Base-by-base conservation (phyloP, 2,113 vertebrate species). In the Callipepla squamata region DNA sequence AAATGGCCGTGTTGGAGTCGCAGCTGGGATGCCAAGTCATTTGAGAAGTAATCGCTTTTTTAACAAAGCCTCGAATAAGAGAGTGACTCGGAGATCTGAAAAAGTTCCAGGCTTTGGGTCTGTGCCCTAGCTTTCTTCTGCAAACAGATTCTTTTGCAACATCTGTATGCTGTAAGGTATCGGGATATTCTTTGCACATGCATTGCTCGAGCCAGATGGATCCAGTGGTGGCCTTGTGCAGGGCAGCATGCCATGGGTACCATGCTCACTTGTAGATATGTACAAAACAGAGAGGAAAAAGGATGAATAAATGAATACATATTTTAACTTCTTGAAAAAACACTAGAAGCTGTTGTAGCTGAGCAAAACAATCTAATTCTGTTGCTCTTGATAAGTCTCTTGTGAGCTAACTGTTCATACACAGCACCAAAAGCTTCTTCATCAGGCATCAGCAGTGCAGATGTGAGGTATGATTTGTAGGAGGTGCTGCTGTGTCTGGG, bases 81-180 rank as follows among this genome's bases (percentile, higher is more conserved):
- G 78, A 75, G 53, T 19, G 2, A 47, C 58, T 82, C 67, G 48
- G 34, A 82, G 72, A 82, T 48, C 63, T 87, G 90, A 74, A 87
- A 53, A 76, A 50, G 67, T 90, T 96, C 82, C 85, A 88, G 55
- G 42, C 76, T 91, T 87, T 90, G 75, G 81, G 82, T 77, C 75
- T 85, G 82, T 95, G 75, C 82, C 87, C 66, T 59, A 50, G 20
- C 30, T 95, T 82, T 74, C n/a, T 58, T 51, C 78, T 89, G 57
- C 87, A 91, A 63, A 73, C 75, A 73, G 77, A 76, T 32, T 84
- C 65, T 92, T 63, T 45, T 85, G 75, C 45, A 89, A 11, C 72
- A 36, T 92, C 81, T 89, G 63, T 21, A 4, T 11, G 34, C 62
- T 85, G 70, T 50, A 85, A 85, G 78, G 77, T 74, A 14, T 2